Percentiles rank a stretch among this genome's conserved stretches.
These are phyloP conservation scores for Netelia inedita DNA, from an alignment of 2,888 invertebrate species.

Conservation along the genomic window DNA sequence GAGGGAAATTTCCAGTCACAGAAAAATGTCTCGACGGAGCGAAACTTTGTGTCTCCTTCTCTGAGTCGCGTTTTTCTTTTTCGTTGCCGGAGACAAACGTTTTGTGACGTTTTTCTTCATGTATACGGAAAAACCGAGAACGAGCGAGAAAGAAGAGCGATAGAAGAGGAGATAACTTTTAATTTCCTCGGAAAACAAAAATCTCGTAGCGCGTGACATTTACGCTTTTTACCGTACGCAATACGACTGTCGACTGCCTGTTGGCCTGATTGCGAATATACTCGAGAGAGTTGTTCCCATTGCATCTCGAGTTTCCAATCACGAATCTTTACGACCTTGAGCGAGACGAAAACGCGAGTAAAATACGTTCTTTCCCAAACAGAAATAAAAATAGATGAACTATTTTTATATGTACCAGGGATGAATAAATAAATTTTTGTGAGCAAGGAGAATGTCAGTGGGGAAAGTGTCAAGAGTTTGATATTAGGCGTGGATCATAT, in stretches of 20 bases:
- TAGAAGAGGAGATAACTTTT: conserved; percentile 44
- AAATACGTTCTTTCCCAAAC: neutral
- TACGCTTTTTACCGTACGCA: conserved; percentile 4
- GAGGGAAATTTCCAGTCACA: conserved; percentile 78
- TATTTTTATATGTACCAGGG: neutral
- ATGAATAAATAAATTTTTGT: neutral
- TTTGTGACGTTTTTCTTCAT: conserved; percentile 19
- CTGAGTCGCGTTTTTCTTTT: neutral
- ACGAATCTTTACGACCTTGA: neutral
- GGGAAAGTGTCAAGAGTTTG: conserved; percentile 15
- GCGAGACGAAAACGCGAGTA: neutral
- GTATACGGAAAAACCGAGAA: conserved; percentile 1
- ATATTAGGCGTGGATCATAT: conserved; percentile 45
- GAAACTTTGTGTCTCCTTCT: conserved; percentile 42
- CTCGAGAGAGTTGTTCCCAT: conserved; percentile 37
- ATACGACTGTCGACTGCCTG: neutral
- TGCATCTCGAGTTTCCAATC: conserved; percentile 31
- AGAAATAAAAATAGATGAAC: conserved; percentile 18
- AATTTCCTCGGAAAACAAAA: conserved; percentile 59
- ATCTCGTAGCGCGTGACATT: conserved; percentile 21
- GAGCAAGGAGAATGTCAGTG: conserved; percentile 15
- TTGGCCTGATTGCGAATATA: conserved; percentile 46
- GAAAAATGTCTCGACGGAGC: conserved; percentile 62
- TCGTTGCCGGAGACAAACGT: conserved; percentile 12
- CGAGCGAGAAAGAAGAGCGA: conserved; percentile 18